Conservation (phyloP, 37 sponge, comb jelly and placozoan genomes). For the Diacarnus erythraeanus region DNA sequence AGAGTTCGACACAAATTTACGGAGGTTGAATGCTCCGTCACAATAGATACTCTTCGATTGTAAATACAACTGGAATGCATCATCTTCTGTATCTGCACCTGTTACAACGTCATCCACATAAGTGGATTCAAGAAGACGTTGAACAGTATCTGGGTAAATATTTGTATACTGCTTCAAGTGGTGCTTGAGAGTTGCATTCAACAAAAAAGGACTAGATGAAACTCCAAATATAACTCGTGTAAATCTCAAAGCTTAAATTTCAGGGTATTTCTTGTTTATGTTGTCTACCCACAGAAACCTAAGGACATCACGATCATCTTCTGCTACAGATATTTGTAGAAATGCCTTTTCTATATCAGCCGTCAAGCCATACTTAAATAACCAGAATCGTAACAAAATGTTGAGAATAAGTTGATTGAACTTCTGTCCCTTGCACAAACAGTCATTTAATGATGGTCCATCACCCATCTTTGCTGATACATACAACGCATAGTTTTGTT, state of each 20-base stretch:
- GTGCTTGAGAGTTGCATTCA: conserved; percentile 38
- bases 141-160: conserved; percentile 2
- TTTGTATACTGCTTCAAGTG: conserved; percentile 34
- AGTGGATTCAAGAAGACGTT: conserved; percentile 18
- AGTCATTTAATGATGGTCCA: conserved; percentile 47
- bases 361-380: conserved; percentile 24
- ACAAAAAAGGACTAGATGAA: conserved; percentile 41
- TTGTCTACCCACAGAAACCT: conserved; percentile 62
- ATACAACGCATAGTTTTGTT: conserved; percentile 46
- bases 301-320: conserved; percentile 41
- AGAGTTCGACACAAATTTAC: too few relatives aligned
- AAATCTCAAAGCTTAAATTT: conserved; percentile 28
- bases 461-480: conserved; percentile 44
- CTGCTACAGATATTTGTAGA: conserved; percentile 33
- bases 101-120: conserved; percentile 60
- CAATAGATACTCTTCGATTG: too few relatives aligned
- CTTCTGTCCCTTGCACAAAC: conserved; percentile 44
- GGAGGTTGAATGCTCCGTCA: too few relatives aligned
- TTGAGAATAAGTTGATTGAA: conserved; percentile 51
- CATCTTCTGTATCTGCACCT: conserved; percentile 43
- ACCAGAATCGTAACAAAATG: conserved; percentile 38
- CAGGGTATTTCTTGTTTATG: conserved; percentile 6
- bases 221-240: conserved; percentile 48
- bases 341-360: conserved; percentile 65
- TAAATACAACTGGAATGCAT: conserved; percentile 28